A percentile compares a stretch with the other conserved stretches of the same genome.
phyloP scores from a whole-genome alignment of 1,140 invertebrate genomes.

The Tetramorium alpestre region DNA sequence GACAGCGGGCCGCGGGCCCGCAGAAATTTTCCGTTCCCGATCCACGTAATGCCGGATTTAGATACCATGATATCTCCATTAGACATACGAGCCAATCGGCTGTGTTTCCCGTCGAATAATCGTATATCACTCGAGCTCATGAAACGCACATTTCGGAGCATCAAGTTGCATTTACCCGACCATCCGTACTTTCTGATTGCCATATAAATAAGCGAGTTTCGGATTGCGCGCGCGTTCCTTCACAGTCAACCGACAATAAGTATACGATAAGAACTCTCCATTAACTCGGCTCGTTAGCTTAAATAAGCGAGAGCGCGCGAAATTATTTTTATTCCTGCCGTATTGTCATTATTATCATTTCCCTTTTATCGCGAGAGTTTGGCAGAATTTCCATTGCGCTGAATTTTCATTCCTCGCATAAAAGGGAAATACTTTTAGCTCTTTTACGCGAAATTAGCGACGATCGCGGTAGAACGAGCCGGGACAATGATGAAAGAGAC shows the following conservation, averaged over 20 bases:
- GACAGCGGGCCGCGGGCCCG: neutral
- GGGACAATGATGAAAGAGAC: neutral
- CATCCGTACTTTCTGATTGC: neutral
- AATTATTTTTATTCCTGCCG: neutral
- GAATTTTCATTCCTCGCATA: neutral
- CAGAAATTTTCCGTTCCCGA: conserved; percentile 24
- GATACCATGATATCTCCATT: conserved; percentile 46
- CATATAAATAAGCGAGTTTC: neutral
- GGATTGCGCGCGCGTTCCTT: neutral
- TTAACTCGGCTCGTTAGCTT: neutral
- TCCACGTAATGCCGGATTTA: neutral
- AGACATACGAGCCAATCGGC: conserved; percentile 3
- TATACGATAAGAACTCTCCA: neutral
- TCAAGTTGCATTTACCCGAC: neutral
- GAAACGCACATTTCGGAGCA: conserved; percentile 19
- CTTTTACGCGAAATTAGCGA: neutral
- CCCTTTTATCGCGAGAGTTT: neutral
- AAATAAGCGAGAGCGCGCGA: neutral
- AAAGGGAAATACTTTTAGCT: neutral
- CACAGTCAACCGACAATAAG: too few species aligned
- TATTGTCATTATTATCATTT: neutral
- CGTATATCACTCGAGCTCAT: conserved; percentile 29
- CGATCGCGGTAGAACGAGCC: neutral
- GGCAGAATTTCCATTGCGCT: neutral
- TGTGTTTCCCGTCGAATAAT: conserved; percentile 33